These are phyloP conservation scores for Leucoraja ocellata DNA, from an alignment of 2,797 vertebrate genomes.

Conservation along the genomic window DNA sequence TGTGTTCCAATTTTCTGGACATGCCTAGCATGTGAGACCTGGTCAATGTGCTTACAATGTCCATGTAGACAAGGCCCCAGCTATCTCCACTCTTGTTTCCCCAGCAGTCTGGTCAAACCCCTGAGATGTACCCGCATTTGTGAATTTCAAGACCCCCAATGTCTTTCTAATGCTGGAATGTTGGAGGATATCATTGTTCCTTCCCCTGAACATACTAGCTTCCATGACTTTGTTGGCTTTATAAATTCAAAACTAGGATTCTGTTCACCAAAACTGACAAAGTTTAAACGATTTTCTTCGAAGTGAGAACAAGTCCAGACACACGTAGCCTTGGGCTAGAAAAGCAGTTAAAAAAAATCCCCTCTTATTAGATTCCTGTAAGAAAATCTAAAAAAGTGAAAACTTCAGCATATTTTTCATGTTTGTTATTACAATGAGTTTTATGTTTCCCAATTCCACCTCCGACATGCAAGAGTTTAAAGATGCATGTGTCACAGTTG, in stretches of 20 bases:
- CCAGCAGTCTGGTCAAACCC: no score
- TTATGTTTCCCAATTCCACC: neutral
- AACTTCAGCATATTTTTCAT: neutral
- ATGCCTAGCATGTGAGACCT: no score
- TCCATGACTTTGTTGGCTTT: neutral
- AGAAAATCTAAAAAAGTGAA: neutral
- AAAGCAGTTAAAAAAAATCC: neutral
- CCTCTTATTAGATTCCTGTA: neutral
- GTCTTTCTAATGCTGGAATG: no score
- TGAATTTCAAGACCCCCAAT: no score
- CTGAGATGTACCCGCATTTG: no score
- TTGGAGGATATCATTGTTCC: no score
- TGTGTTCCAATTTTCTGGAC: no score
- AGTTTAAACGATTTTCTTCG: neutral
- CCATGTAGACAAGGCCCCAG: no score
- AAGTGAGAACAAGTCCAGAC: constrained; percentile 5
- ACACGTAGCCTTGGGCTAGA: neutral
- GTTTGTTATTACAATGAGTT: neutral
- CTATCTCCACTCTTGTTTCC: no score
- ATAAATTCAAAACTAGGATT: neutral
- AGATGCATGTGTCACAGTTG: neutral
- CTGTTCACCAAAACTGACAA: neutral
- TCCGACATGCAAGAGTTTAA: neutral
- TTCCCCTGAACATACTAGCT: no score
- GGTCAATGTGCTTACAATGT: no score